phyloP scores from a whole-genome alignment of 2,797 vertebrate species.

The Semaprochilodus insignis region DNA sequence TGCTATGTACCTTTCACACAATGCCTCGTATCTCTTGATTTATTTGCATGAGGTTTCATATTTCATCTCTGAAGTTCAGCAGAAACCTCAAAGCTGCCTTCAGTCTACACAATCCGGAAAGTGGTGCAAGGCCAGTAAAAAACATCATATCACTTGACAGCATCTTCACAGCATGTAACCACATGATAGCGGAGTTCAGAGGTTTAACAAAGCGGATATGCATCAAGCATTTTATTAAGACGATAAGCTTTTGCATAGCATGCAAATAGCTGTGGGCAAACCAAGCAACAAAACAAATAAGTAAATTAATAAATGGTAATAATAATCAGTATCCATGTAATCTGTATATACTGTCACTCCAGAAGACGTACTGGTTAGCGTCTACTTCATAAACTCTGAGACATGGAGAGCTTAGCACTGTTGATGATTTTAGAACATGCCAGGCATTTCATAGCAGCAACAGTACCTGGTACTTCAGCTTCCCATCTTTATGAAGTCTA shows the following conservation, averaged over 20 bases:
- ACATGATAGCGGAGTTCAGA: neutral
- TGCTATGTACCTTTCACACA: neutral
- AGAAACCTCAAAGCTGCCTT: slow-evolving; percentile 1
- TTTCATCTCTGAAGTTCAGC: slow-evolving; percentile 12
- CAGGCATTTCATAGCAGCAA: neutral
- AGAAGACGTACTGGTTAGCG: neutral
- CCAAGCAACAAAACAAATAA: too few species aligned
- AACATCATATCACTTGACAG: neutral
- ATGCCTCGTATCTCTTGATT: neutral
- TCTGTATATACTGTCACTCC: neutral
- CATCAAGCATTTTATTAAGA: too few species aligned
- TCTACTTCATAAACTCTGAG: neutral
- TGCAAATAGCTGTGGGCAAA: too few species aligned
- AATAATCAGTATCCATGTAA: neutral
- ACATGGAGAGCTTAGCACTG: neutral
- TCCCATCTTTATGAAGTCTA: slow-evolving; percentile 88
- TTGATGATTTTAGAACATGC: slow-evolving; percentile 6
- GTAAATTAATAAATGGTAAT: too few species aligned
- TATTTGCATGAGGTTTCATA: neutral
- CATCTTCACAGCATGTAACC: neutral
- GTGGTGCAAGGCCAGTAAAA: too few species aligned
- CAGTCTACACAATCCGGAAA: neutral
- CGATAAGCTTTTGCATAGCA: too few species aligned
- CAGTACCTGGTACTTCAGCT: slow-evolving; percentile 93
- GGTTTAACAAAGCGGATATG: neutral